Evolutionary conservation across 2,888 invertebrate genomes (phyloP).

Genomic region (Loripinus fragilis): DNA sequence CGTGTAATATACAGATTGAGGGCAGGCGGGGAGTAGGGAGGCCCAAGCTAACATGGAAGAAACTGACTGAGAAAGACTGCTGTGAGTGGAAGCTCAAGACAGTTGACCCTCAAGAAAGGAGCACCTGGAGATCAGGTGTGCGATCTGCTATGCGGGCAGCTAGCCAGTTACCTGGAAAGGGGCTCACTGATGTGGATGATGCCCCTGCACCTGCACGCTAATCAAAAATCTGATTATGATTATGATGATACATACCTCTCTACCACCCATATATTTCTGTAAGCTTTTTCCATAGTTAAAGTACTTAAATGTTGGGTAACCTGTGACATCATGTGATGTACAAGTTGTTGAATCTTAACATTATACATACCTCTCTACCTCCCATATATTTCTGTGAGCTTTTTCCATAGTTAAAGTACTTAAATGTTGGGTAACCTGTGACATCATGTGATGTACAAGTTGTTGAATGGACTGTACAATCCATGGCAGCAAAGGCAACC

Average conservation of each 20-base stretch:
- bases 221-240: too few relatives aligned
- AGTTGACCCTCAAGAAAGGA: too few relatives aligned
- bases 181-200: too few relatives aligned
- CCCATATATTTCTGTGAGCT: slow-evolving; percentile 88
- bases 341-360: slow-evolving; percentile 88
- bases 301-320: slow-evolving; percentile 94
- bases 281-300: slow-evolving; percentile 90
- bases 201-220: too few relatives aligned
- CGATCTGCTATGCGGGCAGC: too few relatives aligned
- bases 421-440: slow-evolving; percentile 93
- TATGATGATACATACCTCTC: slow-evolving; percentile 86
- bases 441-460: slow-evolving; percentile 90
- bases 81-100: too few relatives aligned
- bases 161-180: too few relatives aligned
- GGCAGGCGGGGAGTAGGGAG: too few relatives aligned
- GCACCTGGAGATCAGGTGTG: too few relatives aligned
- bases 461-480: slow-evolving; percentile 88
- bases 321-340: slow-evolving; percentile 88
- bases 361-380: slow-evolving; percentile 87
- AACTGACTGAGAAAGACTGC: too few relatives aligned
- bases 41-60: too few relatives aligned
- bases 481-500: slow-evolving; percentile 92
- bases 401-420: slow-evolving; percentile 93
- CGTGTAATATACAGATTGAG: too few relatives aligned
- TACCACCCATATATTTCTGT: slow-evolving; percentile 89